Evolutionary conservation across 2,888 invertebrate genomes (phyloP), one percentile per base, ranked within the genome.

Genomic region (Norana najaformis): DNA sequence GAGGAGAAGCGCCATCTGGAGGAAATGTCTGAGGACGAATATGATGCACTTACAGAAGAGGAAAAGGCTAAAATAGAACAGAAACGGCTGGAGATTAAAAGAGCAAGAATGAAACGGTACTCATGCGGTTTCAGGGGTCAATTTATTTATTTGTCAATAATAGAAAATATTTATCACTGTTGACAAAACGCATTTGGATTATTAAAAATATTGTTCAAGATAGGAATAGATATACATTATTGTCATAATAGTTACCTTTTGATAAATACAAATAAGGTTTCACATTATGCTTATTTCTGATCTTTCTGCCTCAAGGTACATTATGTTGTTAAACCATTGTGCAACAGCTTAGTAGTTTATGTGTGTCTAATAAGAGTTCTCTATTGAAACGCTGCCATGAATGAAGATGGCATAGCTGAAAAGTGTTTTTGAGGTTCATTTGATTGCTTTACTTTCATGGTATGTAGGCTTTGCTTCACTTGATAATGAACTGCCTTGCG

Each of bases 1-100:
- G 92, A 92, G 39, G 95, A 95, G 89, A 91, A 93, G 38, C 92
- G 92, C 53, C 91, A 93, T 88, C 92, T 95, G 37, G 94, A 95
- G 91, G 95, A 95, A 88, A 95, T 95, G 95, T 94, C 94, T 18
- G 95, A 95, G 91, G 95, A 95, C 90, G 95, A 95, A 90, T 95
- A 95, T 92, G 95, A 95, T 92, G 94, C 94, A 38, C 92, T 95
- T 82, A 91, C 93, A 18, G 94, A 94, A n/a, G 92, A 93, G 85
- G 93, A 93, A 88, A 94, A 94, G 90, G 93, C 94, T 30, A 92
- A 91, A 38, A 93, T 95, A 14, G 95, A 95, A 91, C 92, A 92
- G 89, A 94, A 94, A 92, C 92, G 94, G 41, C 93, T 95, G 14
- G 93, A 93, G 88, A 94, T 94, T 39, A 95, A 95, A 92, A 94